These are phyloP conservation scores for Serinus canaria DNA, from an alignment of 2,113 vertebrate genomes.

Conservation along the genomic window DNA sequence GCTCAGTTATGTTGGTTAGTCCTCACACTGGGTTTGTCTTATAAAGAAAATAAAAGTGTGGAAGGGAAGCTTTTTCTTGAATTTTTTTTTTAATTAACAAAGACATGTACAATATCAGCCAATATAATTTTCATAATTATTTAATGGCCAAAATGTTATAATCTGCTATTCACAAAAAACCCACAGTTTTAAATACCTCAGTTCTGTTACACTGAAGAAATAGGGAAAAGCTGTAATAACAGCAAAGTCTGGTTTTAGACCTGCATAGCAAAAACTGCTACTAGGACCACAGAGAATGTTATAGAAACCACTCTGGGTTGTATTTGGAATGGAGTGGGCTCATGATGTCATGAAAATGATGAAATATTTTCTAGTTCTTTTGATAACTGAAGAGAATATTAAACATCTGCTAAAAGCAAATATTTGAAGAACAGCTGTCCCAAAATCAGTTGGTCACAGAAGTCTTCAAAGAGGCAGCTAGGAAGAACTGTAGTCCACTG, in stretches of 20 bases:
- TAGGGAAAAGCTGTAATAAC: not conserved
- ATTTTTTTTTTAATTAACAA: not conserved
- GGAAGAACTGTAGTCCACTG: not conserved
- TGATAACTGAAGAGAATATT: not conserved
- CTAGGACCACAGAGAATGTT: not conserved
- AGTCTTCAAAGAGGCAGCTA: not conserved
- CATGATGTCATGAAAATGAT: not conserved
- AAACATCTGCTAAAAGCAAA: not conserved
- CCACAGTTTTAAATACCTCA: not conserved
- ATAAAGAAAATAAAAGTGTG: not conserved
- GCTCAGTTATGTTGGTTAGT: not conserved
- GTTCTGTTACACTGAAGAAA: not conserved
- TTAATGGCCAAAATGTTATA: not conserved
- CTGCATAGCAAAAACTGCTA: not conserved
- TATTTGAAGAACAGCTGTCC: not conserved
- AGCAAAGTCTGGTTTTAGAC: not conserved
- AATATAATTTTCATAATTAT: not conserved
- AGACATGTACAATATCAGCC: not conserved
- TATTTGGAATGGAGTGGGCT: not conserved
- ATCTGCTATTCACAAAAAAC: not conserved
- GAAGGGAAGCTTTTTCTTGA: not conserved
- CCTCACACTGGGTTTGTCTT: not conserved
- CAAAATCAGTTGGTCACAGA: not conserved
- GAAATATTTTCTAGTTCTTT: not conserved
- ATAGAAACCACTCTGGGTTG: not conserved